These are phyloP conservation scores for Parauchenoglanis ngamensis DNA, from an alignment of 2,797 vertebrate species.

Conservation along the genomic window DNA sequence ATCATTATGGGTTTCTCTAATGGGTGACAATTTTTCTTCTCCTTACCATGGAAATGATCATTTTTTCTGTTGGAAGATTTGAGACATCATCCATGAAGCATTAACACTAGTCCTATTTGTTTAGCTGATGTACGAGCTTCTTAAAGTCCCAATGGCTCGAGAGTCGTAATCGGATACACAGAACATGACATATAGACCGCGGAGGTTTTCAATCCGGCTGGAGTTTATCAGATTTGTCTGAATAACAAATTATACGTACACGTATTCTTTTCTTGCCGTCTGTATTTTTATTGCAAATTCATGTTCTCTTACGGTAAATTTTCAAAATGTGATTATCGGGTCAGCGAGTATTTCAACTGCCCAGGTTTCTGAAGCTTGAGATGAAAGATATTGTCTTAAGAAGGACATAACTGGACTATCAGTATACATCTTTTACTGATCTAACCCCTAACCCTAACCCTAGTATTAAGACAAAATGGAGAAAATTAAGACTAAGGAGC, in stretches of 20 bases:
- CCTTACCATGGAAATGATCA: neutral
- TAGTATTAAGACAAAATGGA: neutral
- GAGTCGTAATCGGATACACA: neutral
- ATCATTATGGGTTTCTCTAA: neutral
- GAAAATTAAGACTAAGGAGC: neutral
- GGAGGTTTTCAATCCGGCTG: too few species aligned
- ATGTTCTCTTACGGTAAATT: neutral
- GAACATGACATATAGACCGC: neutral
- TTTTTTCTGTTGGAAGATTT: neutral
- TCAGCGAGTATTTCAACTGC: neutral
- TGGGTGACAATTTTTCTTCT: too few species aligned
- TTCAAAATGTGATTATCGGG: neutral
- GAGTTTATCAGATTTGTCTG: neutral
- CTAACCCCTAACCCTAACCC: too few species aligned
- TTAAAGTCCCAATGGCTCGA: neutral
- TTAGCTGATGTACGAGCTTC: neutral
- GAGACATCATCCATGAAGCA: neutral
- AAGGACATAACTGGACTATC: too few species aligned
- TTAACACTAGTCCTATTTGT: neutral
- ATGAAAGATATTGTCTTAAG: neutral
- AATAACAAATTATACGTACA: neutral
- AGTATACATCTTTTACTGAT: too few species aligned
- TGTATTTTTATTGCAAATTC: conserved; percentile 15
- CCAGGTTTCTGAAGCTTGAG: neutral
- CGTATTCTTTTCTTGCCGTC: neutral